Conservation (phyloP, 2,113 vertebrate species). For the Collichthys lucidus region DNA sequence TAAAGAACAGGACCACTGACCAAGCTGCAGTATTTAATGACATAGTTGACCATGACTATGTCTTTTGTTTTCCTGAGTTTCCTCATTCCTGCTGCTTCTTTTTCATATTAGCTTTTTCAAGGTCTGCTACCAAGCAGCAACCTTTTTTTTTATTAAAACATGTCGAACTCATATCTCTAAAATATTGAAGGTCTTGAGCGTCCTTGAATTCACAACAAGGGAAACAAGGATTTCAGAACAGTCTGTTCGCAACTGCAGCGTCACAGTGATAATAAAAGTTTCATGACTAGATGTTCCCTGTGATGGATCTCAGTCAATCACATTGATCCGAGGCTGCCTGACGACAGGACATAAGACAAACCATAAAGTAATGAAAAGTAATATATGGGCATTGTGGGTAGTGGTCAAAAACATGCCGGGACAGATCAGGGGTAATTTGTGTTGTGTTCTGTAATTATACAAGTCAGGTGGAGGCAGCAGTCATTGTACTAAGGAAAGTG, state of each 20-base stretch:
- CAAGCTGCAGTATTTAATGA: too few relatives aligned
- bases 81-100: background rate
- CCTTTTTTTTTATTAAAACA: background rate
- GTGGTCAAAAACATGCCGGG: background rate
- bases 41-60: too few relatives aligned
- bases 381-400: too few relatives aligned
- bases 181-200: background rate
- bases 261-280: background rate
- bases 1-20: too few relatives aligned
- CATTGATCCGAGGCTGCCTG: background rate
- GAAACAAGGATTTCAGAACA: background rate
- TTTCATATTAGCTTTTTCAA: background rate
- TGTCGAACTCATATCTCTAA: background rate
- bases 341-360: background rate
- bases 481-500: too few relatives aligned
- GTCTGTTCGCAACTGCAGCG: background rate
- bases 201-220: background rate
- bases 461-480: too few relatives aligned
- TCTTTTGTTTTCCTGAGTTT: too few relatives aligned
- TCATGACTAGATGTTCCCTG: background rate
- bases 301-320: background rate
- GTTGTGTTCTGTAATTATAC: too few relatives aligned
- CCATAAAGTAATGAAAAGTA: background rate
- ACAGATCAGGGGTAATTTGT: too few relatives aligned
- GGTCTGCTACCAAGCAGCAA: background rate